Percentiles rank a stretch among this genome's conserved stretches.
Evolutionary conservation across 2,113 vertebrate genomes (phyloP).

Genomic region (Heterotis niloticus): DNA sequence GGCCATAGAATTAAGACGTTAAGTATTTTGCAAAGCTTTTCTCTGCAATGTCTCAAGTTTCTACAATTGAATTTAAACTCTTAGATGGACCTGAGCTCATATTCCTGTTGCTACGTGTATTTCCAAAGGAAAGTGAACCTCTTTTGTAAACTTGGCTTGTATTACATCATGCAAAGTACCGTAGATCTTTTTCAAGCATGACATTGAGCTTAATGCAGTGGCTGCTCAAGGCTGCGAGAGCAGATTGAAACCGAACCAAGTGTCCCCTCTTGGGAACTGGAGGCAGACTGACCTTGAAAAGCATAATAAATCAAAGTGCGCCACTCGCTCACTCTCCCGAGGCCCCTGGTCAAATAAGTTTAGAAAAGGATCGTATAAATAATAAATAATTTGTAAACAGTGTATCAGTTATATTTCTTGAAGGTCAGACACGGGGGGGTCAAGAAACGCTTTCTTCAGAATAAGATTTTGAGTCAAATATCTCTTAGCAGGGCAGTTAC

Average conservation of each 20-base stretch:
- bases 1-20: background rate
- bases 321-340: background rate
- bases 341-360: background rate
- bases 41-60: background rate
- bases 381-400: slow-evolving; percentile 11
- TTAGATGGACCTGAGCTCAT: background rate
- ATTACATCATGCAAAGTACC: background rate
- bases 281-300: background rate
- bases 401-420: slow-evolving; percentile 4
- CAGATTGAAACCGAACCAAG: background rate
- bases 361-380: background rate
- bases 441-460: background rate
- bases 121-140: background rate
- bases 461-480: slow-evolving; percentile 12
- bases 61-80: too few species aligned
- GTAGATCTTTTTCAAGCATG: background rate
- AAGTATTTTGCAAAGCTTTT: background rate
- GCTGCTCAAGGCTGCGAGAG: background rate
- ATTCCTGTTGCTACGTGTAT: background rate
- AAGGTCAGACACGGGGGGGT: background rate
- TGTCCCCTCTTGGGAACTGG: background rate
- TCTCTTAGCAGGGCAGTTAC: slow-evolving; percentile 22
- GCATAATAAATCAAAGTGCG: slow-evolving; percentile 17
- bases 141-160: background rate
- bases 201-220: background rate